Conservation (phyloP, 2,113 vertebrate species). For the Percopsis transmontana region DNA sequence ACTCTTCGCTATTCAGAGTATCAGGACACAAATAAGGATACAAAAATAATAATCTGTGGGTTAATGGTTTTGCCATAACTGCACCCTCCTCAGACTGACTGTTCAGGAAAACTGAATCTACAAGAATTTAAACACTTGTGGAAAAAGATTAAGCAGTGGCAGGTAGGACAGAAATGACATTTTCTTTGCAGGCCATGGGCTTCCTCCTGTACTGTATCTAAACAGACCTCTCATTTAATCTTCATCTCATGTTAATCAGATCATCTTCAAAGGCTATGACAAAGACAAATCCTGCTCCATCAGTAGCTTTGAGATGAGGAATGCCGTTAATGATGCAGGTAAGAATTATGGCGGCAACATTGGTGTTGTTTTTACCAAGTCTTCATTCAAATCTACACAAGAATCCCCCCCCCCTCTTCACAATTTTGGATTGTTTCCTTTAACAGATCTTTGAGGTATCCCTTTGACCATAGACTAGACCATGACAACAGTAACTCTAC, state of each 20-base stretch:
- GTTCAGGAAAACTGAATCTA: slow-evolving; percentile 91
- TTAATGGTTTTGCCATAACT: slow-evolving; percentile 34
- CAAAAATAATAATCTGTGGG: background rate
- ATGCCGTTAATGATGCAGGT: slow-evolving; percentile 93
- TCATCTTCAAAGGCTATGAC: slow-evolving; percentile 88
- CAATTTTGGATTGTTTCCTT: too few relatives aligned
- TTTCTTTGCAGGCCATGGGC: background rate
- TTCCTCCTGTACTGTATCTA: background rate
- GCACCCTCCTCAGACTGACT: slow-evolving; percentile 85
- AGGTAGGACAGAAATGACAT: slow-evolving; percentile 73
- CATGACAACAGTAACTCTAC: background rate
- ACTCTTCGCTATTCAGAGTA: too few relatives aligned
- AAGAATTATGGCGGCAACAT: slow-evolving; percentile 6
- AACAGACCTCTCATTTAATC: background rate
- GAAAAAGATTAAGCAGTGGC: slow-evolving; percentile 97
- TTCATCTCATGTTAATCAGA: slow-evolving; percentile 62
- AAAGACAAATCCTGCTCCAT: slow-evolving; percentile 84
- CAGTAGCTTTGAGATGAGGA: slow-evolving; percentile 97
- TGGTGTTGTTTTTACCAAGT: too few relatives aligned
- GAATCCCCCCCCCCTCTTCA: too few relatives aligned
- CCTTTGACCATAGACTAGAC: too few relatives aligned
- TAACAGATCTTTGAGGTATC: too few relatives aligned
- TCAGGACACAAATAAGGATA: too few relatives aligned
- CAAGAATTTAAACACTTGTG: slow-evolving; percentile 95
- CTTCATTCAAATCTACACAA: too few relatives aligned